phyloP scores from a whole-genome alignment of 2,113 vertebrate species.

The Cheilinus undulatus region DNA sequence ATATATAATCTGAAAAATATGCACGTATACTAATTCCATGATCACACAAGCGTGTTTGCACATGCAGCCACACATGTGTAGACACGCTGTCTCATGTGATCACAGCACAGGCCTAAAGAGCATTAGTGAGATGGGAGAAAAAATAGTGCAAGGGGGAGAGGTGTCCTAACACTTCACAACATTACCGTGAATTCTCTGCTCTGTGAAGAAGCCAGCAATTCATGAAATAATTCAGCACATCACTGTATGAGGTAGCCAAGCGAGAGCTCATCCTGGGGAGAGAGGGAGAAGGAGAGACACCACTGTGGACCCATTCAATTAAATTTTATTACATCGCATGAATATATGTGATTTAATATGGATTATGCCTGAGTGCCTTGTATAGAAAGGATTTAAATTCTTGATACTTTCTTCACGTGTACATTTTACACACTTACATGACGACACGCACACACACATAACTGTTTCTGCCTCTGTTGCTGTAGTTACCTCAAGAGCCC shows the following conservation, averaged over 20 bases:
- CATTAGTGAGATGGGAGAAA: constrained; percentile 26
- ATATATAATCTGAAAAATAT: constrained; percentile 53
- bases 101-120: constrained; percentile 19
- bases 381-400: constrained; percentile 51
- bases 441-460: constrained; percentile 5
- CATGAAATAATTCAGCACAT: constrained; percentile 66
- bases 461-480: constrained; percentile 21
- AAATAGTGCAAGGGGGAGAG: constrained; percentile 33
- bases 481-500: constrained; percentile 26
- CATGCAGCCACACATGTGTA: constrained; percentile 31
- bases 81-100: constrained; percentile 58
- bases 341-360: constrained; percentile 66
- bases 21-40: constrained; percentile 28
- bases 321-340: constrained; percentile 53
- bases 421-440: constrained; percentile 12
- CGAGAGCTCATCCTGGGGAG: constrained; percentile 27
- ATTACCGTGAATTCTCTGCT: constrained; percentile 38
- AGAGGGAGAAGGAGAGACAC: constrained; percentile 6
- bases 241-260: constrained; percentile 48
- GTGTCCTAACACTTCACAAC: constrained; percentile 66
- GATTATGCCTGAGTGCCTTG: constrained; percentile 47
- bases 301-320: constrained; percentile 56
- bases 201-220: constrained; percentile 44
- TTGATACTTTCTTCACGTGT: constrained; percentile 65
- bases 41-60: constrained; percentile 11